phyloP scores from a whole-genome alignment of 2,888 invertebrate genomes.

The Anaspis maculata region DNA sequence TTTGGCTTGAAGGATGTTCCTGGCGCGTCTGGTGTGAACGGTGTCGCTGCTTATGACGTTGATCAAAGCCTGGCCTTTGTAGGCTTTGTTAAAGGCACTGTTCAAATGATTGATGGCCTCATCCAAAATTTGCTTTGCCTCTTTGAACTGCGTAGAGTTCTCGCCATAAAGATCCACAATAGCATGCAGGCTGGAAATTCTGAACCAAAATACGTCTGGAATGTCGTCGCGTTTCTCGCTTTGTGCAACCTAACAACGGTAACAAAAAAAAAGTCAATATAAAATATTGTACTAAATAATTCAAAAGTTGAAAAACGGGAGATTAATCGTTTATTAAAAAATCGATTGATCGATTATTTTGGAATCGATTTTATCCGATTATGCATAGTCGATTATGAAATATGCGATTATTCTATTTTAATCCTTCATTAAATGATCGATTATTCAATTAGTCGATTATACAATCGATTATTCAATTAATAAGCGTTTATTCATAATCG shows the following conservation, averaged over 20 bases:
- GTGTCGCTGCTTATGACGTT: conserved; percentile 58
- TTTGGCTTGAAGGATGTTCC: conserved; percentile 30
- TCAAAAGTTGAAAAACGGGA: no score
- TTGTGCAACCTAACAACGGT: conserved; percentile 11
- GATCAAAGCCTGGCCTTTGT: conserved; percentile 52
- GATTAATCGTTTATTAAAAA: not conserved
- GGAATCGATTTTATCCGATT: no score
- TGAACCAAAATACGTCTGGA: conserved; percentile 60
- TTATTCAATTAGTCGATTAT: no score
- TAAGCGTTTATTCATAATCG: no score
- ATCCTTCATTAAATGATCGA: no score
- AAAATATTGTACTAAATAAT: not conserved
- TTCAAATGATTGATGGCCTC: conserved; percentile 47
- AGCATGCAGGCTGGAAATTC: conserved; percentile 53
- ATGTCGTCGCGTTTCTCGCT: conserved; percentile 47
- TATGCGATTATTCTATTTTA: no score
- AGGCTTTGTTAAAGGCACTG: conserved; percentile 48
- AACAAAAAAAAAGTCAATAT: no score
- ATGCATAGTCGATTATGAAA: no score
- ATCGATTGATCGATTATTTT: no score
- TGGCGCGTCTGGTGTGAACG: conserved; percentile 51
- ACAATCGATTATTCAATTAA: no score
- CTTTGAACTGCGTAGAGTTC: conserved; percentile 54
- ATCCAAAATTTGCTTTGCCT: conserved; percentile 56
- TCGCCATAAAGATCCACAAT: conserved; percentile 57